A percentile compares a stretch with the other conserved stretches of the same genome.
These are phyloP conservation scores for Heliopora coerulea DNA, from an alignment of 92 coral and sea anemone species.

Conservation along the genomic window DNA sequence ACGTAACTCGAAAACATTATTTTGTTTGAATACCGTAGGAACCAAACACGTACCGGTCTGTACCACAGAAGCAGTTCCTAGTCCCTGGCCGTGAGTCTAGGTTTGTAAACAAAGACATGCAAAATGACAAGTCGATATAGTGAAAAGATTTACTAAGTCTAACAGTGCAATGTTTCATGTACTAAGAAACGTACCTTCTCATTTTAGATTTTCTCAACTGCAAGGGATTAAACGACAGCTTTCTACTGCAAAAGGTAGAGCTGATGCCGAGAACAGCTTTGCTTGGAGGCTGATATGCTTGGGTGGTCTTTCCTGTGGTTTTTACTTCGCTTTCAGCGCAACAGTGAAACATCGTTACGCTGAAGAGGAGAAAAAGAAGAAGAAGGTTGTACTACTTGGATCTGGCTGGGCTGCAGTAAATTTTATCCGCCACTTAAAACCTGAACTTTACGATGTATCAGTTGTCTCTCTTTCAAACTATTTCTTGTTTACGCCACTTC, in stretches of 20 bases:
- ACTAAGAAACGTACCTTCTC: not conserved
- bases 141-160: not conserved
- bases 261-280: slow-evolving; percentile 7
- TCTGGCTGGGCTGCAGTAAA: slow-evolving; percentile 42
- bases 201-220: not conserved
- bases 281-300: slow-evolving; percentile 32
- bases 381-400: slow-evolving; percentile 28
- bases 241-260: slow-evolving; percentile 1
- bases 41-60: not conserved
- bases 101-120: not conserved
- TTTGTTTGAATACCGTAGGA: not conserved
- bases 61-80: not conserved
- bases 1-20: no score
- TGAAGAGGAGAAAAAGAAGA: slow-evolving; percentile 12
- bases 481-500: slow-evolving; percentile 35
- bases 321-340: slow-evolving; percentile 12
- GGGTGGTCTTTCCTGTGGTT: slow-evolving; percentile 18
- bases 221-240: slow-evolving; percentile 17
- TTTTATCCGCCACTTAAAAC: slow-evolving; percentile 34
- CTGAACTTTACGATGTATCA: slow-evolving; percentile 28
- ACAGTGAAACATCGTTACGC: not conserved
- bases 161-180: slow-evolving; percentile 10
- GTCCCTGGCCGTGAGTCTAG: not conserved
- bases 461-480: slow-evolving; percentile 27
- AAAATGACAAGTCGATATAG: no score